These are phyloP conservation scores for Parnassius mnemosyne DNA, from an alignment of 2,888 invertebrate species.

Conservation along the genomic window DNA sequence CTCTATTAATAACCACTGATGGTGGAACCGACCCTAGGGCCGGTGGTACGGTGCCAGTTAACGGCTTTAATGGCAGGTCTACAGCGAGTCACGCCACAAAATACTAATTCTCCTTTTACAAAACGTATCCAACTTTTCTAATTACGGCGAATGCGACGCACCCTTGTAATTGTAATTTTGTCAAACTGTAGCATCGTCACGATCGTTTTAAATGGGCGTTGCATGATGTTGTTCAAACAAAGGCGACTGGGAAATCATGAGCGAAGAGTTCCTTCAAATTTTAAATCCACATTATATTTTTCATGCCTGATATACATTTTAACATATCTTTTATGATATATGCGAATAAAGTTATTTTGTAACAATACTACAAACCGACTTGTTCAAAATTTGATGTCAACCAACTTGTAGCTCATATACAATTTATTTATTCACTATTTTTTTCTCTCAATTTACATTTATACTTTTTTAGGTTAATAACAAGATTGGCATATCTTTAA, in stretches of 20 bases:
- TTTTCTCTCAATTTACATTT: no score
- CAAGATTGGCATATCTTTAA: no score
- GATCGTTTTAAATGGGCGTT: slow-evolving; percentile 8
- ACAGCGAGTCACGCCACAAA: slow-evolving; percentile 67
- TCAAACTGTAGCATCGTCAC: slow-evolving; percentile 36
- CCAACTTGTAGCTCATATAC: no score
- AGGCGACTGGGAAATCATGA: not conserved
- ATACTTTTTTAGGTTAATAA: no score
- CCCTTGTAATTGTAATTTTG: slow-evolving; percentile 58
- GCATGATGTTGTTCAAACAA: slow-evolving; percentile 10
- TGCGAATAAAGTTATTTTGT: no score
- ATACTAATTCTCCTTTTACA: slow-evolving; percentile 71
- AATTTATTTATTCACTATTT: no score
- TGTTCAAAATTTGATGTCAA: no score
- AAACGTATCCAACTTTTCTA: slow-evolving; percentile 74
- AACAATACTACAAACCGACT: no score
- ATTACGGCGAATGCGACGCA: slow-evolving; percentile 69
- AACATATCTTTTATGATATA: no score
- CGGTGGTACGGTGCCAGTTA: slow-evolving; percentile 50
- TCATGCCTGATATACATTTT: no score
- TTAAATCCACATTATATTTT: not conserved
- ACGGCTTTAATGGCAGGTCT: slow-evolving; percentile 58
- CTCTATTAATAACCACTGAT: not conserved
- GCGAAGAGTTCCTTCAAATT: not conserved
- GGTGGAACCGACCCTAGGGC: slow-evolving; percentile 34